Conservation (phyloP, 37 sponge, comb jelly and placozoan species). For the Hexactinellida sp. region DNA sequence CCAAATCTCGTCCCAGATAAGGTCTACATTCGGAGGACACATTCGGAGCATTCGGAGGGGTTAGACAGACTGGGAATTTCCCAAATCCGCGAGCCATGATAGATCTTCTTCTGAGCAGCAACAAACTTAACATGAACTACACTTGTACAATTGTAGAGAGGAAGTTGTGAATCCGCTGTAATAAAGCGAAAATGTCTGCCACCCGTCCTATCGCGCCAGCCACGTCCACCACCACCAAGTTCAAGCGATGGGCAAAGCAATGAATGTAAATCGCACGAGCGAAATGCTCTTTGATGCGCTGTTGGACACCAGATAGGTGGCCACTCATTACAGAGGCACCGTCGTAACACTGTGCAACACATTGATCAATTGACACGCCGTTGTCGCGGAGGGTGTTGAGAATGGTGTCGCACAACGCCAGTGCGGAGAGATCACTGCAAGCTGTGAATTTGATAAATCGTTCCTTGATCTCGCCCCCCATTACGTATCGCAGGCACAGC, state of each 20-base stretch:
- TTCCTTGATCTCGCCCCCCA: not conserved
- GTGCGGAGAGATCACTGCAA: not conserved
- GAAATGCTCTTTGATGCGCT: slow-evolving; percentile 3
- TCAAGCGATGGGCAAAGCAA: not conserved
- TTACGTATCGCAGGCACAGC: slow-evolving; percentile 14
- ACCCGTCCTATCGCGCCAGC: not conserved
- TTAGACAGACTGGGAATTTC: slow-evolving; percentile 22
- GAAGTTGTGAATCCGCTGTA: slow-evolving; percentile 6
- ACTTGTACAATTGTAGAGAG: not conserved
- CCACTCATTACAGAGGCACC: slow-evolving; percentile 5
- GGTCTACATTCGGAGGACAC: not conserved
- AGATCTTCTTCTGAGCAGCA: slow-evolving; percentile 13
- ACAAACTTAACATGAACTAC: not conserved
- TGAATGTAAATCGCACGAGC: not conserved
- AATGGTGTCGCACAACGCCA: not conserved
- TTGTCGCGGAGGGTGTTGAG: slow-evolving; percentile 11
- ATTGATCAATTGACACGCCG: not conserved
- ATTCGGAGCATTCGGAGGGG: not conserved
- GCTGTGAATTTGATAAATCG: slow-evolving; percentile 1
- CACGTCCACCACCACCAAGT: not conserved
- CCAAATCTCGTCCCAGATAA: not conserved
- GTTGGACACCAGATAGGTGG: not conserved
- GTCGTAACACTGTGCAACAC: slow-evolving; percentile 6
- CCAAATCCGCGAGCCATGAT: not conserved
- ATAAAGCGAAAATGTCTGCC: not conserved